Evolutionary conservation across 2,797 vertebrate genomes (phyloP), one percentile per base, ranked within the genome.

Genomic region (Orientallactaga sibirica): DNA sequence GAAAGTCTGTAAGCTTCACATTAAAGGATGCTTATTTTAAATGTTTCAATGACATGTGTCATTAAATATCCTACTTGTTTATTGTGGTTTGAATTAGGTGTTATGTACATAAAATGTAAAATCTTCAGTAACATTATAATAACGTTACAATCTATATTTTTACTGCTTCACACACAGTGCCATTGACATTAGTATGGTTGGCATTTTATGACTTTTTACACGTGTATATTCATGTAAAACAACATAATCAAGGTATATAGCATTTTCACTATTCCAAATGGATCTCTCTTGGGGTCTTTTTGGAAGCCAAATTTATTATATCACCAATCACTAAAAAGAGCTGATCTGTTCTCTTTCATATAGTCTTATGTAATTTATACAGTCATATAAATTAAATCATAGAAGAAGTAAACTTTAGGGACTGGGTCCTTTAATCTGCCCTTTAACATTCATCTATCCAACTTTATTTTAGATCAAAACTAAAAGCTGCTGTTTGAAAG

Each of bases 11-110:
- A 15, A 73, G 66, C 14, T 37, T 71, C 68, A 52, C 55, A 55
- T 48, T 37, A 25, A 80, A 43, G 79, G 10, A 14, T 10, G 73
- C 80, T 79, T 83, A 73, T 90, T 87, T 29, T 92, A 77, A 43
- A 81, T 61, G 16, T 77, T 91, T 88, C 58, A 81, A 29, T 88
- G 77, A 29, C 6, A 70, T 64, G 4, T 77, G 7, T 0, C 22
- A 86, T 55, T 86, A 87, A 85, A 81, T 68, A 9, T 7, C 78
- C 29, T 84, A 71, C 74, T n/a, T 80, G 2, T 48, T 75, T 58
- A 74, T 64, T 71, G 43, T 58, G 9, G 9, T 27, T 67, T 52
- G 10, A 90, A 4, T 48, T 93, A 76, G 1, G 11, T 41, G 52
- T 79, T 87, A 37, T 33, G 20, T 15, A 75, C n/a, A 41, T 83